Evolutionary conservation across 1,140 invertebrate genomes (phyloP), one percentile per base, ranked within the genome.

Genomic region (Ceratoteleas bidentatus): DNA sequence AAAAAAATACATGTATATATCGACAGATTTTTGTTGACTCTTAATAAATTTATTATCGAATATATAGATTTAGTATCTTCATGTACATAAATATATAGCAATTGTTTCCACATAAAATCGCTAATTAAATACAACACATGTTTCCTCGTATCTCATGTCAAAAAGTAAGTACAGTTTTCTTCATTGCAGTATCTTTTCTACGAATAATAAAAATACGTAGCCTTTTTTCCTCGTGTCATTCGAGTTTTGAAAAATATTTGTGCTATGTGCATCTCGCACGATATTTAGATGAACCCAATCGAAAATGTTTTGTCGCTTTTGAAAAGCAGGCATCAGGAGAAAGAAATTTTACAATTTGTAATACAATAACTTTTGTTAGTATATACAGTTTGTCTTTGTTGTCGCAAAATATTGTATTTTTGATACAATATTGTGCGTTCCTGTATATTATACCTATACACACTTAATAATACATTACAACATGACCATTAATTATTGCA

Each of bases 401-500:
- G 36, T 13, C 45, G 56, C 69, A 70, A 57, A 75, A 81, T 75
- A 75, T 75, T 81, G 65, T 70, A 81, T 70, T 70, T 65, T 33
- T 43, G 32, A 70, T 66, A 66, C 72, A 75, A 75, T 75, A 75
- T 61, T 69, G 38, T 70, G 65, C 70, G 43, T 33, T 52, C 13
- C 64, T 74, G 78, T 70, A 75, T 75, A 16, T n/a, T n/a, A 58
- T 75, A 69, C 45, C 45, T 75, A 72, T 72, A 60, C 60, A 75
- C 78, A 75, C 53, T 72, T 72, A 81, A 70, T 14, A 70, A 64
- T 81, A 66, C 54, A 75, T 54, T 81, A 75, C 58, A 80, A 75
- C 65, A 69, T 65, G 78, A 70, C 38, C 65, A 75, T 74, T 70
- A 75, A 75, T 81, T 81, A 81, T 81, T 81, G 78, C 78, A 81